Conservation (phyloP, 1,140 invertebrate species). For the Ceratosolen fusciceps region DNA sequence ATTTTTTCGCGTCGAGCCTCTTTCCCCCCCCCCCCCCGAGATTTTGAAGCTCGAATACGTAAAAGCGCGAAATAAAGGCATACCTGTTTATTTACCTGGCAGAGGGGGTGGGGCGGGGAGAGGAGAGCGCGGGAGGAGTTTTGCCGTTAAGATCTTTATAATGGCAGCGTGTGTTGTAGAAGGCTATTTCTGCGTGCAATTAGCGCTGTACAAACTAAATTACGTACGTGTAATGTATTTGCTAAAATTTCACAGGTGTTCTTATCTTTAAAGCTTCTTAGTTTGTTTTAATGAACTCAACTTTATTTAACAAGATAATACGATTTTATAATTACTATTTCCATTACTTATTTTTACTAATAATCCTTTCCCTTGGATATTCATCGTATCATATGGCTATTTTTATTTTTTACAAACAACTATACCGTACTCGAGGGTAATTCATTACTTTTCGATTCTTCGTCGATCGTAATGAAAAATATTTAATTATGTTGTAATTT, state of each 20-base stretch:
- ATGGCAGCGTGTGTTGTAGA: neutral
- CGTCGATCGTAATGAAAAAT: too few relatives aligned
- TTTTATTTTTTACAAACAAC: too few relatives aligned
- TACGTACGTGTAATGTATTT: conserved; percentile 18
- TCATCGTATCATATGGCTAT: too few relatives aligned
- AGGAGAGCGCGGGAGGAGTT: neutral
- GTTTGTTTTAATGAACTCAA: conserved; percentile 7
- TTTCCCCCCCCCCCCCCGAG: neutral
- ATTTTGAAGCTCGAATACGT: conserved; percentile 13
- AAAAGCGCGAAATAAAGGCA: neutral
- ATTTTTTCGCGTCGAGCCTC: neutral
- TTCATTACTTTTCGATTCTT: too few relatives aligned
- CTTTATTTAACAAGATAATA: conserved; percentile 19
- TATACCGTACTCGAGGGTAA: too few relatives aligned
- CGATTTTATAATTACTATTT: conserved; percentile 2
- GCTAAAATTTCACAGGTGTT: conserved; percentile 35
- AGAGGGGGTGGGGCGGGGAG: neutral
- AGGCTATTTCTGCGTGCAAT: conserved; percentile 20
- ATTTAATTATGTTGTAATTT: too few relatives aligned
- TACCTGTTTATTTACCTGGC: too few relatives aligned
- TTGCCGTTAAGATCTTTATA: conserved; percentile 18
- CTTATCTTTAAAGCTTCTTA: conserved; percentile 16
- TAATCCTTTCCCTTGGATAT: too few relatives aligned
- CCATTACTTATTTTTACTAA: neutral
- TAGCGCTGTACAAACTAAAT: conserved; percentile 32